Base-by-base conservation (phyloP, 2,888 invertebrate genomes). In the Brenthis daphne region DNA sequence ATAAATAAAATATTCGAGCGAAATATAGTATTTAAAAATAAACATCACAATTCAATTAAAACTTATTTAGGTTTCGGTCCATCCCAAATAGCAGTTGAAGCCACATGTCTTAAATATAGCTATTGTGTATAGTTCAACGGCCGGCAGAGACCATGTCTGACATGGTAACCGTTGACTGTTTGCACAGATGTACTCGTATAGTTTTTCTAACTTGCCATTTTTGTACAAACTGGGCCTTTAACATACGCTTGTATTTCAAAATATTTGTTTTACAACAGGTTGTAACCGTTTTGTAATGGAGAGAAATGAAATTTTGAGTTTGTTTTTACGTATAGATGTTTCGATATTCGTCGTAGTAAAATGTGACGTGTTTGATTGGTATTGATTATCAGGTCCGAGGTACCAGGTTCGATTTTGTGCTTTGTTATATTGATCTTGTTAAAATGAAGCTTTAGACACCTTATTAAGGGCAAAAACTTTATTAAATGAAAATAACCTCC, bases 71-170 rank as follows among this genome's bases (percentile, higher is more conserved):
- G 47, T 58, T 47, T 48, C 20, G 14, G 24, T 47, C 24, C 57
- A n/a, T 16, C 16, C 57, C 14, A 58, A 14, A 0, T 5, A 58
- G 48, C 47, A 58, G 48, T 60, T 57, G 37, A 12, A 50, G 37
- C 37, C 48, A 43, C 14, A 50, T 48, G 58, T 60, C 48, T 29
- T 24, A 16, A 11, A 16, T 50, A 33, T 6, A 60, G n/a, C 43
- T 55, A 65, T 69, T 69, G 67, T 72, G 47, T 69, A 72, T 55
- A 67, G 72, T 70, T 72, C 72, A 72, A 65, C 48, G 70, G 48
- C 69, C 72, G 67, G 64, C 20, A 65, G 58, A 51, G 29, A 67
- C 37, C 48, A n/a, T 43, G 67, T 47, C 60, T 65, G 64, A 53
- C 65, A 64, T 53, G 54, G 65, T 55, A 47, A 43, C 54, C n/a